Percentiles rank a stretch among this genome's conserved stretches.
Evolutionary conservation across 2,888 invertebrate genomes (phyloP).

Genomic region (Microchrysa polita): DNA sequence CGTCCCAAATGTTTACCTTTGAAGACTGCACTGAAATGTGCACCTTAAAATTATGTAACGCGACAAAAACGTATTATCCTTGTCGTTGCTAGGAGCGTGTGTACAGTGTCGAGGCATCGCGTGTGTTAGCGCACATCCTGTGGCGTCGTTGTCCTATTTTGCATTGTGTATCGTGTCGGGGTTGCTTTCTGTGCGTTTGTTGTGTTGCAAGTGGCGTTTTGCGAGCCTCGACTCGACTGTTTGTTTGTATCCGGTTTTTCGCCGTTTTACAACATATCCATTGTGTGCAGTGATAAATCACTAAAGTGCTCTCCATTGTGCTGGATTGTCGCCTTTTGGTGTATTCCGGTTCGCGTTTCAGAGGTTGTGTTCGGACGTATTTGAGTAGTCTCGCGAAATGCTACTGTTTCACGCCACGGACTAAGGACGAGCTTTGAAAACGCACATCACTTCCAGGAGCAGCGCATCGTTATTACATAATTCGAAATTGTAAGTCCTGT

Average conservation of each 20-base stretch:
- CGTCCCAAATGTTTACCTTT: conserved; percentile 2
- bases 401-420: background rate
- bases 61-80: conserved; percentile 25
- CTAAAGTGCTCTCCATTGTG: conserved; percentile 24
- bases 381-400: background rate
- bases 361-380: background rate
- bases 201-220: conserved; percentile 31
- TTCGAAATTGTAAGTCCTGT: conserved; percentile 26
- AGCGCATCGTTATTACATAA: conserved; percentile 40
- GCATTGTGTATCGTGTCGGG: conserved; percentile 7
- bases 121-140: conserved; percentile 30
- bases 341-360: conserved; percentile 11
- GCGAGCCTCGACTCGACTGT: conserved; percentile 1
- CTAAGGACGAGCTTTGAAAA: conserved; percentile 22
- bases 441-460: conserved; percentile 4
- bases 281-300: conserved; percentile 20
- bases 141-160: conserved; percentile 40
- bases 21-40: conserved; percentile 7
- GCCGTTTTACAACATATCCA: background rate
- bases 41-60: conserved; percentile 35
- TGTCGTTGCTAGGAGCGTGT: conserved; percentile 29
- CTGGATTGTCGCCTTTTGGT: conserved; percentile 11
- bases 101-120: conserved; percentile 21
- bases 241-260: conserved; percentile 15
- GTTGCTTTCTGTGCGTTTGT: conserved; percentile 6